Base-by-base conservation (phyloP, 2,888 invertebrate genomes). In the Micoletzkya japonica region DNA sequence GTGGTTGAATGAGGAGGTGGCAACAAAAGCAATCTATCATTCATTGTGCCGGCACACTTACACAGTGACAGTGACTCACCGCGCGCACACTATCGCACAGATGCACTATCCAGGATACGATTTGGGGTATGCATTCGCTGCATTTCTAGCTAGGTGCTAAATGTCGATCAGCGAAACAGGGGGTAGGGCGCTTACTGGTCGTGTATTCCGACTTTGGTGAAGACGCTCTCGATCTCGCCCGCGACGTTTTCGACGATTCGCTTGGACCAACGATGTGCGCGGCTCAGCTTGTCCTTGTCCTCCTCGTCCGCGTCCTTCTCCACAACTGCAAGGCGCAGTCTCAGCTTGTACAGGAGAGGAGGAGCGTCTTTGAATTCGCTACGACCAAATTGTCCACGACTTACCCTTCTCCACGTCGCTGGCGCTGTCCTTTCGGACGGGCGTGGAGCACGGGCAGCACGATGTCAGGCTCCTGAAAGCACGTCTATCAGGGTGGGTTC, bases 131-230 rank as follows among this genome's bases (percentile, higher is more conserved):
- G n/a, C n/a, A n/a, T n/a, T n/a, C n/a, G n/a, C n/a, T n/a, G n/a
- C n/a, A n/a, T n/a, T n/a, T n/a, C n/a, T n/a, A n/a, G n/a, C n/a
- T n/a, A n/a, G n/a, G n/a, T n/a, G n/a, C n/a, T n/a, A n/a, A n/a
- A n/a, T n/a, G n/a, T n/a, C n/a, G n/a, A n/a, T n/a, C n/a, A n/a
- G n/a, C n/a, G n/a, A n/a, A n/a, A n/a, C n/a, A n/a, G n/a, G n/a
- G n/a, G n/a, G n/a, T n/a, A n/a, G n/a, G n/a, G n/a, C n/a, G n/a
- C 80, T 68, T 57, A 83, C 76, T 83, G 84, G 72, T 84, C 83
- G 58, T 78, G 77, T 20, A 74, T 71, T 61, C 80, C 81, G 39
- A 82, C 77, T 61, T 84, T 80, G 66, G 77, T 77, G 71, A 83
- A 82, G 56, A 82, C 82, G 72, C 81, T 81, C 58, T 84, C 84